Evolutionary conservation across 2,797 vertebrate species (phyloP).

Genomic region (Acrossocheilus fasciatus): DNA sequence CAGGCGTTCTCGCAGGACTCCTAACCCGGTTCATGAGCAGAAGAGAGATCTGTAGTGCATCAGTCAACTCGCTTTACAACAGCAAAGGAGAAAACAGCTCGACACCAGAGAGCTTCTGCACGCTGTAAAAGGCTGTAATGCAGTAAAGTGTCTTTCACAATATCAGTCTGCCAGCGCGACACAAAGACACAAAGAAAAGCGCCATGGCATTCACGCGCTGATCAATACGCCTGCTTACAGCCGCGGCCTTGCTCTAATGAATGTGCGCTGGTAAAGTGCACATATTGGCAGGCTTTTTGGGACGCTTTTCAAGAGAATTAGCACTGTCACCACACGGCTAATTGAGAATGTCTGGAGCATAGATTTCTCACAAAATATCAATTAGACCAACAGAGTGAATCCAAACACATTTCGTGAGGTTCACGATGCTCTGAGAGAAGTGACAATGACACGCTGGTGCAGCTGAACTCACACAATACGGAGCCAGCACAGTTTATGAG

Average conservation of each 20-base stretch:
- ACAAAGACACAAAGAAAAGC: constrained; percentile 63
- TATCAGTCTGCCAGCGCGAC: constrained; percentile 59
- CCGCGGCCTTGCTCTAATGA: constrained; percentile 63
- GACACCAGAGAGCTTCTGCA: constrained; percentile 48
- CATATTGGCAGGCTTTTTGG: constrained; percentile 72
- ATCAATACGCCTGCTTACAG: constrained; percentile 62
- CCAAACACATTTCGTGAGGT: constrained; percentile 32
- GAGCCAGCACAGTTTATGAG: no score
- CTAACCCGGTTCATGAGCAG: neutral
- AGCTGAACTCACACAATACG: no score
- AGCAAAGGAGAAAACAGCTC: constrained; percentile 17
- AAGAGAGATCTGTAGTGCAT: neutral
- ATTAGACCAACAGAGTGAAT: constrained; percentile 59
- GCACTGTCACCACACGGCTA: constrained; percentile 66
- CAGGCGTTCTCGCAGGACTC: neutral
- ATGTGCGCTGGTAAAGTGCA: constrained; percentile 67
- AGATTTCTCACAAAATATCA: constrained; percentile 69
- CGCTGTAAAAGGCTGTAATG: constrained; percentile 54
- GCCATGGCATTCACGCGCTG: constrained; percentile 63
- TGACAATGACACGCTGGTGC: no score
- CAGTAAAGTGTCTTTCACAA: constrained; percentile 62
- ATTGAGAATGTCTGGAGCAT: constrained; percentile 66
- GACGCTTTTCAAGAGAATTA: constrained; percentile 73
- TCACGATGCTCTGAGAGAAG: neutral
- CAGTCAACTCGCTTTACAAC: constrained; percentile 22